Percentiles rank a stretch among this genome's conserved stretches.
Evolutionary conservation across 2,888 invertebrate genomes (phyloP).

Genomic region (Erannis defoliaria): DNA sequence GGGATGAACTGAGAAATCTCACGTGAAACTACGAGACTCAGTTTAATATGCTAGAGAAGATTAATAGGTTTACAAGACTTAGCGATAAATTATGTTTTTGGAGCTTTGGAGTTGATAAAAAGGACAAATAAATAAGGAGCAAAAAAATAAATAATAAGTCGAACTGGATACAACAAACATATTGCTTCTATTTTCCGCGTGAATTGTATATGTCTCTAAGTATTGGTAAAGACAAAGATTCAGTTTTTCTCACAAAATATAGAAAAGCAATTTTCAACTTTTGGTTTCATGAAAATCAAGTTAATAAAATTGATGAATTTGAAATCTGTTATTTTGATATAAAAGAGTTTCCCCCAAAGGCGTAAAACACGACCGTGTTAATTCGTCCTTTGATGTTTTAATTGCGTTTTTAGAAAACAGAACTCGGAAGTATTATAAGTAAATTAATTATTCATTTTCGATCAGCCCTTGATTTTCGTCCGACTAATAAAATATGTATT

Average conservation of each 20-base stretch:
- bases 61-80: no score
- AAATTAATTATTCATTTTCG: constrained; percentile 25
- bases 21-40: no score
- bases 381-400: constrained; percentile 33
- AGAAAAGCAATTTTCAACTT: constrained; percentile 8
- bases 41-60: no score
- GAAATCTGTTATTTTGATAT: constrained; percentile 24
- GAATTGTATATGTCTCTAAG: background rate
- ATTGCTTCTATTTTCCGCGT: background rate
- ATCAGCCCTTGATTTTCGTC: constrained; percentile 8
- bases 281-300: constrained; percentile 11
- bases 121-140: no score
- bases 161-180: no score
- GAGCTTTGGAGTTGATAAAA: no score
- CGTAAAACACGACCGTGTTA: constrained; percentile 23
- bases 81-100: no score
- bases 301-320: constrained; percentile 26
- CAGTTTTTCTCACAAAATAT: background rate
- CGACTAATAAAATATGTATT: background rate
- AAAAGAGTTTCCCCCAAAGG: constrained; percentile 24
- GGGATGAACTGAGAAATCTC: no score
- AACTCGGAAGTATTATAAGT: constrained; percentile 21
- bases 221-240: no score
- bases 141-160: no score
- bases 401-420: constrained; percentile 25